Evolutionary conservation across 1,140 invertebrate genomes (phyloP).

Genomic region (Megathymus violae): DNA sequence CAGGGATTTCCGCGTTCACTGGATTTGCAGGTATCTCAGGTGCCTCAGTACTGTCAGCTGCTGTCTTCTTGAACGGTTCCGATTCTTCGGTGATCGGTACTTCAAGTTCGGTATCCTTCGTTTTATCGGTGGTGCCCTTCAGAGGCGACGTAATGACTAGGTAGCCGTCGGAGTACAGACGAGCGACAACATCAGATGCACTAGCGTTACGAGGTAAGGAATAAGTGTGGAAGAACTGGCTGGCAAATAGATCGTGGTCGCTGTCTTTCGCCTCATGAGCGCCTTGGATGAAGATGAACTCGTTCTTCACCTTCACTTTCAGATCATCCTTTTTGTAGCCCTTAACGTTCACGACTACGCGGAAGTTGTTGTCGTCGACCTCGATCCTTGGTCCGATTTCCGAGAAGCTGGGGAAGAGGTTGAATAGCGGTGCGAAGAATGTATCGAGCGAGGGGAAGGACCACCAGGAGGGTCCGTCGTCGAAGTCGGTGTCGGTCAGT

Average conservation of each 20-base stretch:
- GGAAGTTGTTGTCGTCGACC: conserved; percentile 66
- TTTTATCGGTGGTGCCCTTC: conserved; percentile 44
- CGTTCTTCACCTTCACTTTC: conserved; percentile 70
- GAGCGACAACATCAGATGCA: conserved; percentile 59
- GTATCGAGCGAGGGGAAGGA: conserved; percentile 60
- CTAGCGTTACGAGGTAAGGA: conserved; percentile 62
- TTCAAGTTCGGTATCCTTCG: conserved; percentile 58
- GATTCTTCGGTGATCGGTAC: conserved; percentile 64
- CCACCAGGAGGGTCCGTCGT: conserved; percentile 64
- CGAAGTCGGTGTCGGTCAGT: conserved; percentile 59
- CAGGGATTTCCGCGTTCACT: conserved; percentile 15
- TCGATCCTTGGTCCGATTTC: conserved; percentile 68
- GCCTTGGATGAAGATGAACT: conserved; percentile 73
- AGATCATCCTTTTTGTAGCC: conserved; percentile 70
- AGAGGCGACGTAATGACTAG: conserved; percentile 60
- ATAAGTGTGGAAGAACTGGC: conserved; percentile 78
- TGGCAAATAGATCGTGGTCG: conserved; percentile 68
- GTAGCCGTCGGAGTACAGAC: conserved; percentile 56
- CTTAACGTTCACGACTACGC: conserved; percentile 70
- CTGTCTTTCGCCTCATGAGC: conserved; percentile 68
- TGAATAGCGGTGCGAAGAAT: conserved; percentile 66
- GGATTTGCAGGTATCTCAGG: conserved; percentile 12
- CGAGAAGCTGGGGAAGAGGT: conserved; percentile 67
- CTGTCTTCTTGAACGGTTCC: conserved; percentile 49
- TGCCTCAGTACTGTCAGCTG: conserved; percentile 39